Percentiles rank a stretch among this genome's conserved stretches.
These are phyloP conservation scores for Anomalospiza imberbis DNA, from an alignment of 2,797 vertebrate genomes.

Conservation along the genomic window DNA sequence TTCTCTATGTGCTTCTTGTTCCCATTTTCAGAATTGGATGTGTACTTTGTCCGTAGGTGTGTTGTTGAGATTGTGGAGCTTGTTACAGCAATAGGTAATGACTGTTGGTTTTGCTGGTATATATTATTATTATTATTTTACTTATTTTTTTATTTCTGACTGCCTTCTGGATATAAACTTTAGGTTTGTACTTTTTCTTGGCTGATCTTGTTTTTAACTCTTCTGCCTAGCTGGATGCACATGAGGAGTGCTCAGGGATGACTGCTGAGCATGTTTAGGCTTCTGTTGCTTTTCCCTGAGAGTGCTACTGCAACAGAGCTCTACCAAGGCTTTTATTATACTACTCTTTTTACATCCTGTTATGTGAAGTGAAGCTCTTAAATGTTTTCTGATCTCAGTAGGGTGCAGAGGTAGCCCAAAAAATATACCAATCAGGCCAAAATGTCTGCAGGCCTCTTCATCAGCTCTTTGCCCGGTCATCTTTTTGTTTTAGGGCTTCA, in stretches of 20 bases:
- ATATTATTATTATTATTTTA: background rate
- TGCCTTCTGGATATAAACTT: background rate
- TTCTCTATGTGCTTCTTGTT: background rate
- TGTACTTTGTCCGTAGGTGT: background rate
- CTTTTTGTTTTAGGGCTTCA: background rate
- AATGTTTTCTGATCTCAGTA: background rate
- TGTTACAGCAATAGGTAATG: background rate
- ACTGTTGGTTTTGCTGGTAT: background rate
- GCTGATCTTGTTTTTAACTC: background rate
- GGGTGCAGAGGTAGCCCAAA: background rate
- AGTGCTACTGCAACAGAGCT: background rate
- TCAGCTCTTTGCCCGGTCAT: background rate
- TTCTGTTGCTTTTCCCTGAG: background rate
- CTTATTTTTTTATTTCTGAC: background rate
- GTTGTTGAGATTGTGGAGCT: background rate
- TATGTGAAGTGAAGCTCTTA: background rate
- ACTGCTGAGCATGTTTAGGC: background rate
- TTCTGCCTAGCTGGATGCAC: background rate
- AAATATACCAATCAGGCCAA: background rate
- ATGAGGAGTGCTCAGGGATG: background rate
- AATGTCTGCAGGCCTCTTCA: background rate
- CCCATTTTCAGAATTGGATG: background rate
- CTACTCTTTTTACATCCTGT: background rate
- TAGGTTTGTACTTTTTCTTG: background rate
- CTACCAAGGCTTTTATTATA: background rate